Percentiles rank a stretch among this genome's conserved stretches.
Evolutionary conservation across 2,113 vertebrate genomes (phyloP).

Genomic region (Odontophorus gujanensis): DNA sequence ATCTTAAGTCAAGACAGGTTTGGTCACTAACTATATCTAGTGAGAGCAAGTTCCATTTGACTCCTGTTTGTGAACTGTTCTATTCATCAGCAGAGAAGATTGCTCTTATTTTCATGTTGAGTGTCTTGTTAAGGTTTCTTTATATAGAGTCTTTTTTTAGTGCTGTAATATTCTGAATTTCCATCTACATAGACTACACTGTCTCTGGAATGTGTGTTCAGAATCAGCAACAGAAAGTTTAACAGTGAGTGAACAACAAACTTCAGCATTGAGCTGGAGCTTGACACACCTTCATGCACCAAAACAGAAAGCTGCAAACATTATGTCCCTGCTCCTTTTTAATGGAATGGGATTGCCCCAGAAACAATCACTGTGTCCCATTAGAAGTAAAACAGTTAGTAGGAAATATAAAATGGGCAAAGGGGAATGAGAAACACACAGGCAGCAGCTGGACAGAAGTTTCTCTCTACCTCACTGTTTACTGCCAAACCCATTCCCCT

Average conservation of each 20-base stretch:
- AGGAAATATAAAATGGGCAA: neutral
- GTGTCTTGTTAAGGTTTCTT: neutral
- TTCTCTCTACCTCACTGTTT: neutral
- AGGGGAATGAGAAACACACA: neutral
- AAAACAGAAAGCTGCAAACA: neutral
- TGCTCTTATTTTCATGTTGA: neutral
- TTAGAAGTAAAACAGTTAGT: neutral
- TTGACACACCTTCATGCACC: neutral
- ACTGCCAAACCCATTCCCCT: neutral
- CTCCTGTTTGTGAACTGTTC: neutral
- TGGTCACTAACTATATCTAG: neutral
- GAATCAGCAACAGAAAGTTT: neutral
- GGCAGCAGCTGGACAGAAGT: neutral
- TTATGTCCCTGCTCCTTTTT: neutral
- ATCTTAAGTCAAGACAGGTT: neutral
- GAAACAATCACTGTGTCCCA: neutral
- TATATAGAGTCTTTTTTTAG: neutral
- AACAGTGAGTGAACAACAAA: neutral
- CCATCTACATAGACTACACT: neutral
- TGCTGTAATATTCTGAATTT: neutral
- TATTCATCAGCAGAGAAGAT: neutral
- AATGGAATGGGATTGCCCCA: rapidly evolving
- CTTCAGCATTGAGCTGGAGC: neutral
- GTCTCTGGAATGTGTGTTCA: neutral
- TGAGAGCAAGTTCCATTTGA: neutral